Evolutionary conservation across 2,888 invertebrate species (phyloP).

Genomic region (Ormyrus nitidulus): DNA sequence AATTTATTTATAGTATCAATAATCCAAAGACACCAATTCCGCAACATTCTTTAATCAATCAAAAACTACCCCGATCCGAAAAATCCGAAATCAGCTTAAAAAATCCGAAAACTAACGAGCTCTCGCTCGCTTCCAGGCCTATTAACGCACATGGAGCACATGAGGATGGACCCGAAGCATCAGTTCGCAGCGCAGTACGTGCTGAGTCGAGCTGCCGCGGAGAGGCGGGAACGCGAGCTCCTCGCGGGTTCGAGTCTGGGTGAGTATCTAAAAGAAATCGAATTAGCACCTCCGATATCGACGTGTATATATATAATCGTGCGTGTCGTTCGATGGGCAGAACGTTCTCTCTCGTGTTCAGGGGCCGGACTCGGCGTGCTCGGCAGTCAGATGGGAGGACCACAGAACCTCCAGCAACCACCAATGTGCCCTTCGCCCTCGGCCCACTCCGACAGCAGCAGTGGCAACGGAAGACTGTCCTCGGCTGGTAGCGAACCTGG

Average conservation of each 20-base stretch:
- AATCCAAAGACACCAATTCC: too few species aligned
- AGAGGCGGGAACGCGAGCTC: constrained; percentile 89
- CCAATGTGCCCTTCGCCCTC: constrained; percentile 89
- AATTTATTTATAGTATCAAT: too few species aligned
- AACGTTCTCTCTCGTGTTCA: constrained; percentile 64
- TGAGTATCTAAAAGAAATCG: constrained; percentile 55
- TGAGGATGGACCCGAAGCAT: constrained; percentile 97
- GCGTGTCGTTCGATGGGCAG: constrained; percentile 53
- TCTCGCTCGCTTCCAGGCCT: constrained; percentile 79
- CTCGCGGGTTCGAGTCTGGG: constrained; percentile 77
- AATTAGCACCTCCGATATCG: neutral
- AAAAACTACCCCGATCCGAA: neutral
- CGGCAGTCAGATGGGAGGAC: constrained; percentile 73
- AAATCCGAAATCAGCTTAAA: neutral
- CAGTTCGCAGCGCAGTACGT: constrained; percentile 97
- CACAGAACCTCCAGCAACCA: constrained; percentile 77
- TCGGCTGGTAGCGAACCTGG: constrained; percentile 87
- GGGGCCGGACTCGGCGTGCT: constrained; percentile 73
- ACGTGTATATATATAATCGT: constrained; percentile 34
- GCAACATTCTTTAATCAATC: too few species aligned
- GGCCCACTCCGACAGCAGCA: constrained; percentile 91
- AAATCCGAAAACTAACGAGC: constrained; percentile 5
- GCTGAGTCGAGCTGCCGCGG: constrained; percentile 91
- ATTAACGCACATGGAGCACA: constrained; percentile 95
- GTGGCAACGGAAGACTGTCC: constrained; percentile 86